Percentiles rank a stretch among this genome's conserved stretches.
These are phyloP conservation scores for Pteronura brasiliensis DNA, from an alignment of 2,113 vertebrate species.

Conservation along the genomic window DNA sequence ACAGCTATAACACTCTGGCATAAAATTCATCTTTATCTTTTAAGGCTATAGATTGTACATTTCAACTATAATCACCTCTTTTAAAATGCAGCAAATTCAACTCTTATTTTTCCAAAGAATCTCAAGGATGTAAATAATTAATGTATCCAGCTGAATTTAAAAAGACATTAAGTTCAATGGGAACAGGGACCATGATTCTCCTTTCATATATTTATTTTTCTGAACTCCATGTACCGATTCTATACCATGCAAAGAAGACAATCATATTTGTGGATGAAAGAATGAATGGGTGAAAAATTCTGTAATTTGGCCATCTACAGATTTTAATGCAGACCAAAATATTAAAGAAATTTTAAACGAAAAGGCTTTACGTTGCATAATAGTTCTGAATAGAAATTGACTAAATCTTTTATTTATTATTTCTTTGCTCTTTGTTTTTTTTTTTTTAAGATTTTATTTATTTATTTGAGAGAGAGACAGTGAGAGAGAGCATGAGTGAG, in stretches of 20 bases:
- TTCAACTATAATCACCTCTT: background rate
- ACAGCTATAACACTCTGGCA: background rate
- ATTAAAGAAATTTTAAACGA: background rate
- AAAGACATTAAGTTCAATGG: background rate
- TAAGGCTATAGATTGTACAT: background rate
- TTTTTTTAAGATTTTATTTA: too few species aligned
- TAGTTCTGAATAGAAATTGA: background rate
- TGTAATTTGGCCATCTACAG: background rate
- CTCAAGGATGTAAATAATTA: background rate
- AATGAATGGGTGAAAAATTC: background rate
- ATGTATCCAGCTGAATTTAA: background rate
- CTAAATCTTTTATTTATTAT: background rate
- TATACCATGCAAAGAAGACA: background rate
- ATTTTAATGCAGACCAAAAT: slow-evolving; percentile 15
- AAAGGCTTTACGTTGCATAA: background rate
- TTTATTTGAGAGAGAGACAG: too few species aligned
- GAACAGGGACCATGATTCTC: background rate
- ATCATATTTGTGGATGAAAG: background rate
- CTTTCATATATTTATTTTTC: background rate
- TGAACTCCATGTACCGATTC: background rate
- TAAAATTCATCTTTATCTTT: background rate
- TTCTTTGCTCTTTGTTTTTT: background rate
- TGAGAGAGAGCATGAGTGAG: too few species aligned
- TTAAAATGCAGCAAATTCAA: background rate
- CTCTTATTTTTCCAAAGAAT: background rate